Conservation (phyloP, 2,888 invertebrate species). For the Iselma pallidipennis region DNA sequence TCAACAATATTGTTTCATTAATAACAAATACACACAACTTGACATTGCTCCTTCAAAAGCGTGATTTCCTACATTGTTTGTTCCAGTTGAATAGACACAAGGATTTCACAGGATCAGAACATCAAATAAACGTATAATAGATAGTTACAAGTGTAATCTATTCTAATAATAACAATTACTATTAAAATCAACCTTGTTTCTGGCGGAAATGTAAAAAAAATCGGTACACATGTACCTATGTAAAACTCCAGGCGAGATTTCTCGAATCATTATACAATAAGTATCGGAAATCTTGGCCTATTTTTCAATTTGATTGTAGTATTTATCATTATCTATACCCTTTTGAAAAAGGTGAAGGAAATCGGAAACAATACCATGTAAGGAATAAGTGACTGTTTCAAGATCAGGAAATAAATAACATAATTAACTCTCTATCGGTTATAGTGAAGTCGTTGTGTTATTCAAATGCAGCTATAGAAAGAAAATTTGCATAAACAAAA, state of each 20-base stretch:
- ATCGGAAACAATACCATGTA: not conserved
- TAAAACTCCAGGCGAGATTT: too few relatives aligned
- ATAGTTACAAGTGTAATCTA: not conserved
- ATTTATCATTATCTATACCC: not conserved
- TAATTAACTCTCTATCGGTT: too few relatives aligned
- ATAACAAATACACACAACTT: conserved; percentile 12
- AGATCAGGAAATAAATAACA: not conserved
- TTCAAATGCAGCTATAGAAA: too few relatives aligned
- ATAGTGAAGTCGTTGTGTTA: too few relatives aligned
- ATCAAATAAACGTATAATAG: not conserved
- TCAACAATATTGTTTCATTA: not conserved
- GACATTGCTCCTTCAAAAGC: conserved; percentile 21
- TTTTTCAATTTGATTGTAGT: not conserved
- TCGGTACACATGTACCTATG: too few relatives aligned
- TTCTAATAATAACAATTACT: not conserved
- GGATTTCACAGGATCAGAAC: conserved; percentile 12
- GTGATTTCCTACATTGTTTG: conserved; percentile 19
- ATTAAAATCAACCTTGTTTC: not conserved
- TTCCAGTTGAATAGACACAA: conserved; percentile 19
- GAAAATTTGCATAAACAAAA: too few relatives aligned
- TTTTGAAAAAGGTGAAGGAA: not conserved
- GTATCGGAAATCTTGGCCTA: not conserved
- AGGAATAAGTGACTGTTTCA: not conserved
- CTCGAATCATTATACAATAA: too few relatives aligned
- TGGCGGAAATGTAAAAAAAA: too few relatives aligned